A percentile compares a stretch with the other conserved stretches of the same genome.
These are phyloP conservation scores for Xestia rhomboidea DNA, from an alignment of 2,888 invertebrate species.

Conservation along the genomic window DNA sequence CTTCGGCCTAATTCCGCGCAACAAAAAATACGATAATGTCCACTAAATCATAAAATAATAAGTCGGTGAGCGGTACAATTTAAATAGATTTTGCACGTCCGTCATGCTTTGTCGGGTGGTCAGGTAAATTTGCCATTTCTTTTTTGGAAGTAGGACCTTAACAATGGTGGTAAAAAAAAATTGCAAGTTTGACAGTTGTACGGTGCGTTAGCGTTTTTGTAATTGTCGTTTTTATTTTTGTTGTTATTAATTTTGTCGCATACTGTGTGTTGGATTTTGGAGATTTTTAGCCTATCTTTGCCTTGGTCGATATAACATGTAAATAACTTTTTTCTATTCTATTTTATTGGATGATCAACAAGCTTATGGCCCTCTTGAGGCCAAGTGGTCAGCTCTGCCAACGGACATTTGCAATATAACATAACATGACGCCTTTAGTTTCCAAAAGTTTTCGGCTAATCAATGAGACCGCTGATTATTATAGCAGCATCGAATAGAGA, in stretches of 20 bases:
- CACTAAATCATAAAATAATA: constrained; percentile 68
- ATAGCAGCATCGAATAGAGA: background rate
- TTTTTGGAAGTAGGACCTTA: constrained; percentile 61
- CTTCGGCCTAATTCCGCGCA: constrained; percentile 34
- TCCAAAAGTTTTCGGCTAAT: background rate
- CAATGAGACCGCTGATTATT: background rate
- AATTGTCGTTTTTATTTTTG: constrained; percentile 30
- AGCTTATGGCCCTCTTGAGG: too few relatives aligned
- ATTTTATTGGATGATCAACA: too few relatives aligned
- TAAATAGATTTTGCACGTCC: constrained; percentile 69
- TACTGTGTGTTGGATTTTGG: background rate
- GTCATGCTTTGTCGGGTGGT: constrained; percentile 70
- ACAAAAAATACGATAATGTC: constrained; percentile 43
- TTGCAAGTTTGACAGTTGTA: constrained; percentile 62
- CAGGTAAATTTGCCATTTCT: constrained; percentile 69
- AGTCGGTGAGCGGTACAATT: constrained; percentile 59
- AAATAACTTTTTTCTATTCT: too few relatives aligned
- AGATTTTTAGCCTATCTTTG: background rate
- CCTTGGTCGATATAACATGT: background rate
- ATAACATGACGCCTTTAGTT: background rate
- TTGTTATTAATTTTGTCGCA: constrained; percentile 3
- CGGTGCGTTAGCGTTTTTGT: constrained; percentile 52
- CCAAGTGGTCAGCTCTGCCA: background rate
- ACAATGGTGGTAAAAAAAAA: constrained; percentile 63
- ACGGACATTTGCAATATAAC: background rate